Evolutionary conservation across 2,113 vertebrate genomes (phyloP), one percentile per base, ranked within the genome.

Genomic region (Marmota monax): DNA sequence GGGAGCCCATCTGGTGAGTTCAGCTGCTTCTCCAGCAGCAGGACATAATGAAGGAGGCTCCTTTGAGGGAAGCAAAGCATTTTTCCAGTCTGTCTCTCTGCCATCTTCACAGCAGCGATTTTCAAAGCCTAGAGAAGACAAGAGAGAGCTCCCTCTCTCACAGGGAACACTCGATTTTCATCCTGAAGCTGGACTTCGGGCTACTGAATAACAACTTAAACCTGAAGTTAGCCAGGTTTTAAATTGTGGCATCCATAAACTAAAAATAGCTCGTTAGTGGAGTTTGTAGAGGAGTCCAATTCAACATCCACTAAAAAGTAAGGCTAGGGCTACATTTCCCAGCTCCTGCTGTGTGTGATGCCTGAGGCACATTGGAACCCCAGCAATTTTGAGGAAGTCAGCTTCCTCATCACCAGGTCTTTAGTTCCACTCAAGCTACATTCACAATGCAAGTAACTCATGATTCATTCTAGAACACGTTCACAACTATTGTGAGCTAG

Each of bases 1-100:
- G 88, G 80, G 69, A 90, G 95, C 97, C 92, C 95, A 93, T 87
- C 94, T 97, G 90, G 63, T 76, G 88, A 87, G 42, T 84, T 79
- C 48, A n/a, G 9, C 61, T 56, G 96, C 96, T 96, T 88, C 9
- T 22, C 94, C 90, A 96, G 92, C 76, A 97, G 95, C 95, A 94
- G 27, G 65, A 88, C 84, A 73, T 92, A 96, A 96, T 85, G 82
- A 91, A 93, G 90, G 69, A 88, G 86, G 23, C 51, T 90, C 77
- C 87, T 96, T 25, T 74, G 88, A 96, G 94, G 73, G 37, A 88
- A 90, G 92, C 32, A 76, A 87, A 97, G 77, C 39, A 18, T 88
- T 96, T 97, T 97, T 63, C 94, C 95, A 95, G 88, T 32, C 87
- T 86, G 42, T 53, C 86, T 80, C 79, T 94, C 79, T n/a, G 14